Base-by-base conservation (phyloP, 2,888 invertebrate species). In the Hemistola chrysoprasaria region DNA sequence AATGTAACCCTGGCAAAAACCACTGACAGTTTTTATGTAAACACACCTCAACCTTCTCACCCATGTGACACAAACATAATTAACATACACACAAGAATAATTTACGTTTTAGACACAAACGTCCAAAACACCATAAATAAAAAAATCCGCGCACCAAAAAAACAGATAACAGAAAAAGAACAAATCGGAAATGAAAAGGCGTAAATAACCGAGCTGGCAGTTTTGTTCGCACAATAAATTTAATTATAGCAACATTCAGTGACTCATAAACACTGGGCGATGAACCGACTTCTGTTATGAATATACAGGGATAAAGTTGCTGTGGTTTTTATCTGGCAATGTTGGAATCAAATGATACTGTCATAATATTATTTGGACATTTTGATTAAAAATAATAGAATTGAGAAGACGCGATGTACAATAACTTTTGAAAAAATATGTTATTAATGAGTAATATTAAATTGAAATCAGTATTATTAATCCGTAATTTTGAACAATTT, bases 151-250 rank as follows among this genome's bases (percentile, higher is more conserved):
- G 8, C 8, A 3, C 16, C 6, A 28, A 5, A 20, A 3, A 56
- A 54, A 50, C 51, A 53, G 50, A 59, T 56, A 59, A 53, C 62
- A 57, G 59, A 59, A 56, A 62, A 64, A 55, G 61, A 30, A 24
- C 43, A 61, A 65, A 70, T 72, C 70, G 78, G 76, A 81, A 77
- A 78, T 76, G 71, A 75, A 70, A 65, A 42, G 58, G 61, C 53
- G 69, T 79, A 75, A 79, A 74, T 76, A 74, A 73, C 53, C 39
- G 43, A 64, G 63, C 61, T 62, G 71, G 63, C 78, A 69, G 65
- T 77, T 73, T 69, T 65, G 65, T 65, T 66, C 68, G 63, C 66
- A 62, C 59, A 70, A 77, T 79, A 78, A 78, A 79, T 79, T 80
- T 76, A 78, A 79, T 79, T 78, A 78, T 65, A 56, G 56, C 71